A percentile compares a stretch with the other conserved stretches of the same genome.
phyloP scores from a whole-genome alignment of 2,797 vertebrate genomes.

The Allobates femoralis region DNA sequence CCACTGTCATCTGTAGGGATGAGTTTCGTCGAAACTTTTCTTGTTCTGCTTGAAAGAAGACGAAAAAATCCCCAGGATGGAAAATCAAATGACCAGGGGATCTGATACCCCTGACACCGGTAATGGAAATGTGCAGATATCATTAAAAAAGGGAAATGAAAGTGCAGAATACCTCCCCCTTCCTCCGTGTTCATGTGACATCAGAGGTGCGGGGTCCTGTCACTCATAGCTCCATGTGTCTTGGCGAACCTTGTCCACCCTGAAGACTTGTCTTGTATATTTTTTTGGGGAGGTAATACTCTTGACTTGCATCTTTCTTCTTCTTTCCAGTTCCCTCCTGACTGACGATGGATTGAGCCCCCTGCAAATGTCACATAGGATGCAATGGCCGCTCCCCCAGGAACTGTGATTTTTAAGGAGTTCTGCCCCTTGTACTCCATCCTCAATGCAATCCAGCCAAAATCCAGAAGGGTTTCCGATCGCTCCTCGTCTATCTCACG shows the following conservation, averaged over 20 bases:
- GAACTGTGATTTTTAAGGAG: conserved; percentile 82
- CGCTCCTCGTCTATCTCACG: conserved; percentile 92
- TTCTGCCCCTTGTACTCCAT: conserved; percentile 94
- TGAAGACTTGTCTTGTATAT: too few species aligned
- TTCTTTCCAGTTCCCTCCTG: conserved; percentile 64
- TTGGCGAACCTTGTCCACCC: too few species aligned
- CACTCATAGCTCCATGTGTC: too few species aligned
- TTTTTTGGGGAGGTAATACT: neutral
- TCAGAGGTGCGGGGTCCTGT: too few species aligned
- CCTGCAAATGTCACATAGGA: conserved; percentile 36
- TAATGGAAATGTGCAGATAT: neutral
- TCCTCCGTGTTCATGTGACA: too few species aligned
- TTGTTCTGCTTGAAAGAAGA: too few species aligned
- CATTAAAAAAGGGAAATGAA: neutral
- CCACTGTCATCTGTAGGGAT: neutral
- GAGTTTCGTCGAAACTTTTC: neutral
- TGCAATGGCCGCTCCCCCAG: conserved; percentile 81
- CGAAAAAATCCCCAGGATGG: neutral
- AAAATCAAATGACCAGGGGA: neutral
- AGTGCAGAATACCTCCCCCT: neutral
- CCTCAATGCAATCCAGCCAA: conserved; percentile 90
- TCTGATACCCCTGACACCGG: neutral
- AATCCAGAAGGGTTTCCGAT: conserved; percentile 90
- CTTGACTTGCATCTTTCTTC: neutral
- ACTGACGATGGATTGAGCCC: conserved; percentile 48